Evolutionary conservation across 2,113 vertebrate genomes (phyloP), one percentile per base, ranked within the genome.

Genomic region (Cyphomyrus discorhynchus): DNA sequence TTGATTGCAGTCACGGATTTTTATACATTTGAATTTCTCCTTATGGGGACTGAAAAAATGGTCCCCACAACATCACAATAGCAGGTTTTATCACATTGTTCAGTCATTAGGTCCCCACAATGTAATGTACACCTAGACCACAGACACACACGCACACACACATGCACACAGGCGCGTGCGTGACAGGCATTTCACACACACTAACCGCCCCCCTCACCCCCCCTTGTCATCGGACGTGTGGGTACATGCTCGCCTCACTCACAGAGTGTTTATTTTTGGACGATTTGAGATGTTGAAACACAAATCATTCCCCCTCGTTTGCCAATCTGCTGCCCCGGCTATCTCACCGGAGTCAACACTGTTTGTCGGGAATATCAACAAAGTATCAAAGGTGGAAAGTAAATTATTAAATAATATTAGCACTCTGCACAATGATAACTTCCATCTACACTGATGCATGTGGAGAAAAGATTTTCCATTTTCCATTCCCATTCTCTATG

Each of bases 161-260:
- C 1, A 15, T 5, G 27, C 70, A 39, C 31, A 17, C 70, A 35
- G 90, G 89, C 91, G 58, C 58, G n/a, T 66, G 58, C n/a, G 45
- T 80, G 91, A 91, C 87, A 88, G 90, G 89, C 91, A 88, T 89
- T 90, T 93, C 53, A 87, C 85, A 87, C 85, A 87, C 85, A 39
- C n/a, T 31, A 15, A 13, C 24, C 13, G 24, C 27, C 2, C 27
- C 46, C 46, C 46, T 8, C 47, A 0, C 8, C 46, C 8, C 45
- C 47, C 47, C 24, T 46, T 49, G 83, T 50, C 45, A 80, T 80
- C 45, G 10, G 10, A 80, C 17, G 17, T 5, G 35, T 42, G 74
- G n/a, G 17, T 39, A 53, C 49, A 53, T 35, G 49, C 31, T 53
- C 2, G 15, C 45, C 42, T 47, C 46, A 10, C 31, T 31, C 35